Base-by-base conservation (phyloP, 2,888 invertebrate genomes). In the Cinara cedri region DNA sequence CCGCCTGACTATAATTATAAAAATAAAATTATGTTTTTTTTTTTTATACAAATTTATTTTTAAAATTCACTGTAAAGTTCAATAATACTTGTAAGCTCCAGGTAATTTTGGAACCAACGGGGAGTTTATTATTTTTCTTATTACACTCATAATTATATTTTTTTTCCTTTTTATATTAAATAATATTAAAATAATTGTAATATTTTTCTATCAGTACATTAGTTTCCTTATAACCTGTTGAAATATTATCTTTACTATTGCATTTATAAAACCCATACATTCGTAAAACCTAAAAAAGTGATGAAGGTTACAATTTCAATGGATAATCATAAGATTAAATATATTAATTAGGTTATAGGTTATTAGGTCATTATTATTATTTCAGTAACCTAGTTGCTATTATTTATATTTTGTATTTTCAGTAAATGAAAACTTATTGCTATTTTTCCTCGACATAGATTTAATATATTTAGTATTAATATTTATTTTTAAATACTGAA, bases 1-100 rank as follows among this genome's bases (percentile, higher is more conserved):
- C 91, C 24, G 95, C 96, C 88, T 95, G 96, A 84, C 95, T 96
- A 86, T 74, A 88, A 85, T 80, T 68, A n/a, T n/a, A 82, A 60
- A 75, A 81, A 65, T 68, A 75, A 72, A 81, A 78, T 46, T 65
- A 44, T 75, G 24, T 75, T 75, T 63, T 72, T 11, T 60, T 34
- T 63, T 72, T 11, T 60, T 74, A 42, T 75, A 42, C 6, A 54
- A 44, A 44, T 54, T 54, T 42, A 14, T 65, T n/a, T 65, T 14
- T n/a, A 54, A 62, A 74, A 63, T 0, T 63, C 21, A 24, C 21
- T 74, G 63, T 75, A 75, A 75, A 44, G 1, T 75, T 51, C 1
- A 66, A 44, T 75, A n/a, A 66, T 55, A 75, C 75, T 75, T 75
- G 55, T 75, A 75, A 66, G 62, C 72, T 63, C 62, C 62, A 16